phyloP scores from a whole-genome alignment of 2,797 vertebrate species.

The Schizopygopsis malacanthus region DNA sequence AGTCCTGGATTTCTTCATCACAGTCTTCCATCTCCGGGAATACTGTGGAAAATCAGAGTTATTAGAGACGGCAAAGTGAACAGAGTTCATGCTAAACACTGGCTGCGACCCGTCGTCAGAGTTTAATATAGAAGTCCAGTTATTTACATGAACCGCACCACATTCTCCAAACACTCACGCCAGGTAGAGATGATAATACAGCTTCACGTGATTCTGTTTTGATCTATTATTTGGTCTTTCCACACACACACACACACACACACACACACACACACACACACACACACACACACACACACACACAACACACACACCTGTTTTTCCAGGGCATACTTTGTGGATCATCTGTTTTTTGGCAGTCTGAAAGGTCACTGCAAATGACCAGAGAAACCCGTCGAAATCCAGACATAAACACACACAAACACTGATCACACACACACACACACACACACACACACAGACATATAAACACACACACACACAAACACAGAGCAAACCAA shows the following conservation, averaged over 20 bases:
- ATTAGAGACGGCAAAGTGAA: background rate
- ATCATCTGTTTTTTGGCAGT: slow-evolving; percentile 4
- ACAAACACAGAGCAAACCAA: slow-evolving; percentile 25
- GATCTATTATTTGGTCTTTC: background rate
- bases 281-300: slow-evolving; percentile 1
- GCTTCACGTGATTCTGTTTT: slow-evolving; percentile 26
- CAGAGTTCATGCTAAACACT: background rate
- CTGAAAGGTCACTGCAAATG: slow-evolving; percentile 37
- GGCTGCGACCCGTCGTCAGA: background rate
- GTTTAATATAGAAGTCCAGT: background rate
- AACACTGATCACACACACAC: slow-evolving; percentile 33
- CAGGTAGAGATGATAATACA: slow-evolving; percentile 25
- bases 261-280: background rate
- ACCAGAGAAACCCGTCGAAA: slow-evolving; percentile 9
- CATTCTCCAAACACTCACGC: background rate
- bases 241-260: slow-evolving; percentile 1
- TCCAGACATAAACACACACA: slow-evolving; percentile 35
- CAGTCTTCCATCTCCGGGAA: background rate
- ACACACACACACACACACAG: slow-evolving; percentile 44
- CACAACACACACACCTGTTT: slow-evolving; percentile 4
- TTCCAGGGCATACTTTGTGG: background rate
- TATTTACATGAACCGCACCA: background rate
- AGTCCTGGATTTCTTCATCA: background rate
- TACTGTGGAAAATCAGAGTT: slow-evolving; percentile 5
- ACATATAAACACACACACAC: slow-evolving; percentile 37